phyloP scores from a whole-genome alignment of 2,888 invertebrate genomes.

The Phlogophora meticulosa region DNA sequence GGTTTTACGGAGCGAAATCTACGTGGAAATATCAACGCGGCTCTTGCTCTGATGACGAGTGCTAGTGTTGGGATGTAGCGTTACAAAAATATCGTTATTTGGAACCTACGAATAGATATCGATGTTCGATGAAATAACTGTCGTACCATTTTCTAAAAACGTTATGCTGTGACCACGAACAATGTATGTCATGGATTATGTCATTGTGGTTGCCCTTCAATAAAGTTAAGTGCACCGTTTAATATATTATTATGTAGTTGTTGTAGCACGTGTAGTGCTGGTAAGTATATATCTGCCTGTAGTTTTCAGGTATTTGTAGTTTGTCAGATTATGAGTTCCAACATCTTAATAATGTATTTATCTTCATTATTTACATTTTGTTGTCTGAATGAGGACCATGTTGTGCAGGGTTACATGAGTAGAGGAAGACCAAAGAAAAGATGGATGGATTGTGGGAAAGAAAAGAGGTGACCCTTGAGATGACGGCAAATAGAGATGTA shows the following conservation, averaged over 20 bases:
- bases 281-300: conserved; percentile 15
- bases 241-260: conserved; percentile 35
- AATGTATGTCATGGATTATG: conserved; percentile 32
- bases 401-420: too few relatives aligned
- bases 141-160: not conserved
- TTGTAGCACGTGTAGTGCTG: conserved; percentile 21
- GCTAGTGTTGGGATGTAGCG: conserved; percentile 75
- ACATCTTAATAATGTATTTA: too few relatives aligned
- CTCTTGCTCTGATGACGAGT: conserved; percentile 89
- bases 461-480: too few relatives aligned
- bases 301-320: not conserved
- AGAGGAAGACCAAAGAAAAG: too few relatives aligned
- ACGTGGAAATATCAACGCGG: conserved; percentile 90
- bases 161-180: conserved; percentile 15
- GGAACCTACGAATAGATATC: not conserved
- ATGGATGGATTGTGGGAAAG: too few relatives aligned
- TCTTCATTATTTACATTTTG: too few relatives aligned
- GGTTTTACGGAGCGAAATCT: conserved; percentile 90
- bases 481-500: too few relatives aligned
- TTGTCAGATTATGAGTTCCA: not conserved
- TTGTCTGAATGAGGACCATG: too few relatives aligned
- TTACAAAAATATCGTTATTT: conserved; percentile 69
- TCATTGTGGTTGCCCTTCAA: conserved; percentile 48
- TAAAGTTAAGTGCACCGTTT: conserved; percentile 46
- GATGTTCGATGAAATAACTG: not conserved